These are phyloP conservation scores for Oegoconia quadripuncta DNA, from an alignment of 2,888 invertebrate genomes.

Conservation along the genomic window DNA sequence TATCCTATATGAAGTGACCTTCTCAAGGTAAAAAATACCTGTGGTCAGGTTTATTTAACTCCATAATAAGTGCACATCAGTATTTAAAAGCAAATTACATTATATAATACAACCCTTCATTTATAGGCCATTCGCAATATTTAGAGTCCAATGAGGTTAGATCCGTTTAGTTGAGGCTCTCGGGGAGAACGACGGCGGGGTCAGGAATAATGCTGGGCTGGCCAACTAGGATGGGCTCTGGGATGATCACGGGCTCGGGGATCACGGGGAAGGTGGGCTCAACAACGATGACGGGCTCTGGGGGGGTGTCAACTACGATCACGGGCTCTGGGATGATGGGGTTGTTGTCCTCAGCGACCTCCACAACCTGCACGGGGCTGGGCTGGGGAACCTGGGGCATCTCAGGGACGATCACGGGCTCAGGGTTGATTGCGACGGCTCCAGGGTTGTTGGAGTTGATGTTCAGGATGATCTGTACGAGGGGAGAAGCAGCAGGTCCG, in stretches of 20 bases:
- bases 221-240: conserved; percentile 17
- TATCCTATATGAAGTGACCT: too few relatives aligned
- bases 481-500: too few relatives aligned
- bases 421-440: conserved; percentile 10
- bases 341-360: neutral
- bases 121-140: too few relatives aligned
- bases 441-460: conserved; percentile 19
- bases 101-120: too few relatives aligned
- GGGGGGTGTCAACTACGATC: conserved; percentile 9
- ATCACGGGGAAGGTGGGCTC: conserved; percentile 1
- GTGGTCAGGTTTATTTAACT: too few relatives aligned
- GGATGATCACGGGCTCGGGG: conserved; percentile 5
- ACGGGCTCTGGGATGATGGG: conserved; percentile 4
- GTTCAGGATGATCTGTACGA: conserved; percentile 39
- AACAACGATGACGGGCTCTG: conserved; percentile 12
- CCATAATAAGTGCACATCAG: too few relatives aligned
- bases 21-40: too few relatives aligned
- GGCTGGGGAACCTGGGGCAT: conserved; percentile 21
- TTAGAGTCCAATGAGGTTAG: too few relatives aligned
- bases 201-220: conserved; percentile 11
- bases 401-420: conserved; percentile 10
- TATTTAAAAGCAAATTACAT: too few relatives aligned
- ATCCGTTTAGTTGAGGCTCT: conserved; percentile 3
- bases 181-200: conserved; percentile 8
- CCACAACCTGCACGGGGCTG: neutral